Conservation (phyloP, 2,888 invertebrate genomes). For the Sinelater perroti region DNA sequence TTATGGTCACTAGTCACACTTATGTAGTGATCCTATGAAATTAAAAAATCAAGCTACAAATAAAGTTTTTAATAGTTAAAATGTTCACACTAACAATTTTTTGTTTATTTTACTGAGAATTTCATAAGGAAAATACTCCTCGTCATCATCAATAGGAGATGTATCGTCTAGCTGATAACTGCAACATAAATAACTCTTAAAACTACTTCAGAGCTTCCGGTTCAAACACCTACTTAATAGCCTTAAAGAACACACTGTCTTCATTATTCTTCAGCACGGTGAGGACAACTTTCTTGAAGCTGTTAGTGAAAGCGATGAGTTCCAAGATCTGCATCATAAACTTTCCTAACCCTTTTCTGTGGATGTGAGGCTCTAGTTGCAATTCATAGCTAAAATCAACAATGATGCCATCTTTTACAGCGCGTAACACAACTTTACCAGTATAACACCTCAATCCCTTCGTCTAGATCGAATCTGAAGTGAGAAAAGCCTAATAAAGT, state of each 20-base stretch:
- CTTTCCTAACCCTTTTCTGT: constrained; percentile 83
- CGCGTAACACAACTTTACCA: constrained; percentile 64
- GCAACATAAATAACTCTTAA: constrained; percentile 47
- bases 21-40: too few relatives aligned
- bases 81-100: constrained; percentile 44
- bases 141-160: constrained; percentile 68
- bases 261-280: constrained; percentile 85
- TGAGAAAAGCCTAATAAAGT: constrained; percentile 77
- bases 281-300: constrained; percentile 82
- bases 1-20: too few relatives aligned
- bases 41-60: too few relatives aligned
- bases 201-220: constrained; percentile 7
- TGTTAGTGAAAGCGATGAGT: constrained; percentile 74
- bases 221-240: constrained; percentile 70
- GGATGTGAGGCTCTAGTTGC: constrained; percentile 76
- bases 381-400: constrained; percentile 93
- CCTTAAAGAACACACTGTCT: constrained; percentile 78
- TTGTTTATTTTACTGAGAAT: constrained; percentile 69
- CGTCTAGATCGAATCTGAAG: constrained; percentile 85
- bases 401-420: background rate
- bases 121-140: constrained; percentile 67
- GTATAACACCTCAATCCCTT: constrained; percentile 78
- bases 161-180: constrained; percentile 74
- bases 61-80: background rate
- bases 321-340: constrained; percentile 83